Conservation (phyloP, 2,113 vertebrate genomes). For the Periophthalmus modestus region DNA sequence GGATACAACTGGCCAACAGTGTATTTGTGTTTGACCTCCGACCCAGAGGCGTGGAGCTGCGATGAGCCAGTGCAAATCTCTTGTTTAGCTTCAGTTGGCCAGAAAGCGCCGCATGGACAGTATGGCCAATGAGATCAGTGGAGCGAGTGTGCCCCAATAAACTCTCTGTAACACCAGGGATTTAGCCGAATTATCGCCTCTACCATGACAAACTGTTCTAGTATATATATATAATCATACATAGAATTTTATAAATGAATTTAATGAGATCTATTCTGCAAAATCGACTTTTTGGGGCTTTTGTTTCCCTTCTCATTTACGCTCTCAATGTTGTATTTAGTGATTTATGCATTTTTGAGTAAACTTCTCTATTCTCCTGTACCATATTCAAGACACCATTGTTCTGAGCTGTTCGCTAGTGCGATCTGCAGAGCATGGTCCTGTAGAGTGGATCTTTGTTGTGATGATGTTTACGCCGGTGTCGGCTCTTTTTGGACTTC, state of each 20-base stretch:
- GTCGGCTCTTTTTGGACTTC: no score
- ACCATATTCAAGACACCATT: no score
- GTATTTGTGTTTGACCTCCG: slow-evolving; percentile 38
- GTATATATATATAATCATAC: not conserved
- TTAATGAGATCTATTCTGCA: no score
- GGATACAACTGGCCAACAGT: not conserved
- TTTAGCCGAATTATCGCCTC: not conserved
- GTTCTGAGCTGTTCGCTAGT: no score
- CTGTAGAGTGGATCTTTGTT: no score
- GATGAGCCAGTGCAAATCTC: slow-evolving; percentile 47
- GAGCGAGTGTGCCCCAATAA: not conserved
- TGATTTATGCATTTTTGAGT: no score
- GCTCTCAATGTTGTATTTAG: no score
- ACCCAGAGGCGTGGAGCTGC: slow-evolving; percentile 33
- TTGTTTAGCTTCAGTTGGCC: slow-evolving; percentile 46
- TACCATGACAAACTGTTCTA: not conserved
- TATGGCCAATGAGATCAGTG: not conserved
- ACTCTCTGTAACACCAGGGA: not conserved
- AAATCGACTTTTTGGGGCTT: no score
- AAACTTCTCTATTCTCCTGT: no score
- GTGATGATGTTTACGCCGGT: no score
- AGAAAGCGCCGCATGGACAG: slow-evolving; percentile 9
- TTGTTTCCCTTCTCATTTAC: no score
- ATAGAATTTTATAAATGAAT: not conserved
- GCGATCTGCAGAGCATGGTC: no score